These are phyloP conservation scores for human (Homo sapiens) DNA, from an alignment of 2,113 vertebrate genomes.

Conservation along the genomic window DNA sequence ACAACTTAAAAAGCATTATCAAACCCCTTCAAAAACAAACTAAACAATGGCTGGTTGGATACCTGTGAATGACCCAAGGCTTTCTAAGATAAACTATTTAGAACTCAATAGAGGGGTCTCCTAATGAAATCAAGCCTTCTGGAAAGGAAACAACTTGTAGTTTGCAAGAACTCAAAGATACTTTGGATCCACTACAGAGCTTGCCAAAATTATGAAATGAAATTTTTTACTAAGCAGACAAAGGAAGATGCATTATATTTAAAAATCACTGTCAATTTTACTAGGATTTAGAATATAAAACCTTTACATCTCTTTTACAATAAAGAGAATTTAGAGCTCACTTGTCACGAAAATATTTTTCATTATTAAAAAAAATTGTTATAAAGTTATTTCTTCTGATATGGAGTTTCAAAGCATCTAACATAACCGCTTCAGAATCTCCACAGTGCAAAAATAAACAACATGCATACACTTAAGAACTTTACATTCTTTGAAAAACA, in stretches of 20 bases:
- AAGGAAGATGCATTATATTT: conserved; percentile 52
- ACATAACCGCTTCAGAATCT: conserved; percentile 64
- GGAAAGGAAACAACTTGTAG: background rate
- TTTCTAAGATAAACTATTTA: background rate
- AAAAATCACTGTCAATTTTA: conserved; percentile 75
- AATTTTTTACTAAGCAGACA: conserved; percentile 32
- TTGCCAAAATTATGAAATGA: background rate
- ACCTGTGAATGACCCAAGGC: background rate
- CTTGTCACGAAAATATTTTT: conserved; percentile 76
- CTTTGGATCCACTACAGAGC: background rate
- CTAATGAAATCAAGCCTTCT: background rate
- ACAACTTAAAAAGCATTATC: conserved; percentile 9
- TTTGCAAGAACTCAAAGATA: conserved; percentile 11
- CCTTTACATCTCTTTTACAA: conserved; percentile 80
- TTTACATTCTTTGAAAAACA: conserved; percentile 70
- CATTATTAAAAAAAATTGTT: conserved; percentile 74
- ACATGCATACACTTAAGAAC: conserved; percentile 69
- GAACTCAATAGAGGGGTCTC: background rate
- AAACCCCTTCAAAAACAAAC: conserved; percentile 9
- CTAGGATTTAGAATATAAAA: conserved; percentile 80
- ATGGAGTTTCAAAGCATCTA: conserved; percentile 44
- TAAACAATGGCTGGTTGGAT: background rate
- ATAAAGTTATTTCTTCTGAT: conserved; percentile 74
- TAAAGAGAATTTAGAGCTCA: conserved; percentile 75
- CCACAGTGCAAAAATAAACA: conserved; percentile 65